phyloP scores from a whole-genome alignment of 2,113 vertebrate species.

The Ctenomys sociabilis region DNA sequence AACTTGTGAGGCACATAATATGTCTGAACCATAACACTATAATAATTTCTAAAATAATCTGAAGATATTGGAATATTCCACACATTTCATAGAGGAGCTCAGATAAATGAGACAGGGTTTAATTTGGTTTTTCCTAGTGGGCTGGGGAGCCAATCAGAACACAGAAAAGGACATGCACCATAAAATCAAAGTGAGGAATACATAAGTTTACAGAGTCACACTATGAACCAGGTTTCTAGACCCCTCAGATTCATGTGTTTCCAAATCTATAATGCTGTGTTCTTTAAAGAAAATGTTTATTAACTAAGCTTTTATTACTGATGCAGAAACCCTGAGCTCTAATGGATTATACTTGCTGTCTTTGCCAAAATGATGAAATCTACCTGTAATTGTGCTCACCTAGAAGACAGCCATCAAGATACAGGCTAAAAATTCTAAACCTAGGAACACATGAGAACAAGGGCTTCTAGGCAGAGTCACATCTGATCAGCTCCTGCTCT shows the following conservation, averaged over 20 bases:
- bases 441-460: background rate
- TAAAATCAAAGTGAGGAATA: background rate
- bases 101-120: background rate
- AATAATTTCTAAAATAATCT: background rate
- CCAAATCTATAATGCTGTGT: background rate
- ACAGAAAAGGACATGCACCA: background rate
- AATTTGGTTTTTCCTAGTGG: background rate
- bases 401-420: background rate
- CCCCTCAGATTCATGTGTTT: background rate
- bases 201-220: background rate
- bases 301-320: background rate
- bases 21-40: background rate
- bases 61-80: background rate
- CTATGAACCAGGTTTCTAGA: background rate
- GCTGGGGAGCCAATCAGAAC: background rate
- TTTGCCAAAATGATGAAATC: background rate
- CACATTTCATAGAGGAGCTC: background rate
- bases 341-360: background rate
- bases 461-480: background rate
- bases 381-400: background rate
- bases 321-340: background rate
- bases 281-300: constrained; percentile 13
- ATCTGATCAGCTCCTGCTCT: background rate
- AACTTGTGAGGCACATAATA: too few relatives aligned
- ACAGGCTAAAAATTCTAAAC: background rate